These are phyloP conservation scores for Phyllotreta striolata DNA, from an alignment of 2,888 invertebrate genomes.

Conservation along the genomic window DNA sequence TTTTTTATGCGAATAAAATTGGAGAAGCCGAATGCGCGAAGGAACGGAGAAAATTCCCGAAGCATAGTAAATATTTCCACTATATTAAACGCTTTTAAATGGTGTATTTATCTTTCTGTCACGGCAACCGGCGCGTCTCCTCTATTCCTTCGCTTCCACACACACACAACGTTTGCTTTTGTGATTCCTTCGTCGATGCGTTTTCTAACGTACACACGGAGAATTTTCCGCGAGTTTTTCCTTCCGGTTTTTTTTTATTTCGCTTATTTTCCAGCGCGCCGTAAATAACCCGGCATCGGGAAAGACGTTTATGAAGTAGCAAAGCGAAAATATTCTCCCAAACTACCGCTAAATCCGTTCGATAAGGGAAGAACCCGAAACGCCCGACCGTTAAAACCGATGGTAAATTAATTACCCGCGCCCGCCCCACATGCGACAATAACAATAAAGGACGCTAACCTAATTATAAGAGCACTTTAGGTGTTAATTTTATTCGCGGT, in stretches of 20 bases:
- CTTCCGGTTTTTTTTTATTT: constrained; percentile 14
- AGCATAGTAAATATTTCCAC: constrained; percentile 45
- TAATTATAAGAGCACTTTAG: constrained; percentile 56
- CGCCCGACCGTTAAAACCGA: constrained; percentile 8
- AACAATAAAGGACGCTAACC: constrained; percentile 52
- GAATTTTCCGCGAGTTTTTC: constrained; percentile 50
- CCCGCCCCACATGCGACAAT: constrained; percentile 40
- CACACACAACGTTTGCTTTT: constrained; percentile 56
- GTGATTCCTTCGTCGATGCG: constrained; percentile 55
- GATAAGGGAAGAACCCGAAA: too few species aligned
- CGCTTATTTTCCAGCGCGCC: too few species aligned
- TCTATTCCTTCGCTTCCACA: constrained; percentile 42
- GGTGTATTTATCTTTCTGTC: constrained; percentile 55
- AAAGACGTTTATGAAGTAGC: too few species aligned
- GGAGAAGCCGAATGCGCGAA: constrained; percentile 37
- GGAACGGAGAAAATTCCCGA: constrained; percentile 44
- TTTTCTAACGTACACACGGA: too few species aligned
- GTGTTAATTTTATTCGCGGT: constrained; percentile 59
- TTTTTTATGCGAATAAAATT: too few species aligned
- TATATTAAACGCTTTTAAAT: constrained; percentile 53
- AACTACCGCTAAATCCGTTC: too few species aligned
- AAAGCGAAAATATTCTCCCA: too few species aligned
- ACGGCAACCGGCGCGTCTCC: constrained; percentile 49
- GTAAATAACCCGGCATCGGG: too few species aligned
- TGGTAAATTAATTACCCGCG: too few species aligned